A percentile compares a stretch with the other conserved stretches of the same genome.
Conservation (phyloP, 2,113 vertebrate species). For the Hippocampus guttulatus region DNA sequence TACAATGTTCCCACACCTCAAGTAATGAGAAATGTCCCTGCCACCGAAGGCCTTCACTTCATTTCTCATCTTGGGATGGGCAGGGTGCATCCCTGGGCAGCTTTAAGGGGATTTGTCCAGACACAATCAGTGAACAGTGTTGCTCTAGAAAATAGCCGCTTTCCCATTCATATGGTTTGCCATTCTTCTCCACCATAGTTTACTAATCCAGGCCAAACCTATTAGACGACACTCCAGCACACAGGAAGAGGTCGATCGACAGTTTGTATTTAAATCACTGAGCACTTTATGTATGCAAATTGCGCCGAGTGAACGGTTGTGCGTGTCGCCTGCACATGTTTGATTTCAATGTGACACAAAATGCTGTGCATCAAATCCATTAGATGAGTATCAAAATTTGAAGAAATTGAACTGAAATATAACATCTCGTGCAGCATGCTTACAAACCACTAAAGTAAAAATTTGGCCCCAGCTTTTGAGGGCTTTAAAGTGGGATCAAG, state of each 20-base stretch:
- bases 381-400: background rate
- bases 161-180: constrained; percentile 43
- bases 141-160: constrained; percentile 26
- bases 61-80: constrained; percentile 18
- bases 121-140: constrained; percentile 52
- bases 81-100: constrained; percentile 33
- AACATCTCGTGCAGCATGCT: background rate
- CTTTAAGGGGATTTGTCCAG: constrained; percentile 59
- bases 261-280: constrained; percentile 49
- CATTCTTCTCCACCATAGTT: constrained; percentile 44
- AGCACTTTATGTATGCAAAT: constrained; percentile 36
- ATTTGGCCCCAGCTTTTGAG: background rate
- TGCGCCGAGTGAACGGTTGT: background rate
- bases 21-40: background rate
- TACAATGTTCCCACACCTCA: background rate
- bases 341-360: background rate
- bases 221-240: constrained; percentile 49
- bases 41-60: constrained; percentile 19
- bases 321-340: constrained; percentile 24
- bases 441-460: background rate
- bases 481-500: too few species aligned
- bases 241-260: constrained; percentile 42
- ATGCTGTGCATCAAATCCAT: background rate
- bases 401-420: background rate
- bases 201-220: constrained; percentile 57